Evolutionary conservation across 2,888 invertebrate genomes (phyloP), one percentile per base, ranked within the genome.

Genomic region (Lissonota sp.): DNA sequence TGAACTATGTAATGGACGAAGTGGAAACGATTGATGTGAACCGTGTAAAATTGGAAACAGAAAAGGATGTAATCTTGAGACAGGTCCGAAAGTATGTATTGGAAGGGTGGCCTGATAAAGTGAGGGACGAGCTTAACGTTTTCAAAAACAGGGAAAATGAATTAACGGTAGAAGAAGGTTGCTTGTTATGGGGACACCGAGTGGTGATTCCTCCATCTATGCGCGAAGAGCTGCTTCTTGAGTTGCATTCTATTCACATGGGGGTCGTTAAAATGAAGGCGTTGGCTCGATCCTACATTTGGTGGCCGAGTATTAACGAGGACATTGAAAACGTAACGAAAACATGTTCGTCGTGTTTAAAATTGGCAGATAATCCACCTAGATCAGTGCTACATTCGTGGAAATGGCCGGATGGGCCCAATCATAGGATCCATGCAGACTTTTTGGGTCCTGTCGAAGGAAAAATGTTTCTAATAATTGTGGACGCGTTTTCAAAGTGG

Each of bases 401-500:
- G 84, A 58, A 82, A n/a, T 84, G 83, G 83, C 83, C 86, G 6
- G 58, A 75, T 0, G 81, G 80, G 0, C 85, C 84, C 6, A 83
- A 77, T 37, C 26, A 84, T 7, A 53, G 85, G 1, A n/a, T 86
- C 0, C 85, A 85, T 44, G 71, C 75, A 0, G 84, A 84, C 64
- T 85, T 86, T 44, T 73, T 78, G n/a, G 84, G 84, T 6, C 85
- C 85, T 6, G 12, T 86, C 0, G 73, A 67, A 6, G 80, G 74
- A 0, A 67, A 67, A 37, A 63, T 58, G 49, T 74, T 14, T 39
- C 37, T 79, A 0, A 40, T 76, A 3, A 67, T 79, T 3, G 71
- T 83, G 0, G 86, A 86, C 49, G 80, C 86, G 5, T 79, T 75
- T 64, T 83, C 83, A 0, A 86, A 84, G 72, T 87, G 86, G 85